These are phyloP conservation scores for Colaptes auratus DNA, from an alignment of 2,113 vertebrate species.

Conservation along the genomic window DNA sequence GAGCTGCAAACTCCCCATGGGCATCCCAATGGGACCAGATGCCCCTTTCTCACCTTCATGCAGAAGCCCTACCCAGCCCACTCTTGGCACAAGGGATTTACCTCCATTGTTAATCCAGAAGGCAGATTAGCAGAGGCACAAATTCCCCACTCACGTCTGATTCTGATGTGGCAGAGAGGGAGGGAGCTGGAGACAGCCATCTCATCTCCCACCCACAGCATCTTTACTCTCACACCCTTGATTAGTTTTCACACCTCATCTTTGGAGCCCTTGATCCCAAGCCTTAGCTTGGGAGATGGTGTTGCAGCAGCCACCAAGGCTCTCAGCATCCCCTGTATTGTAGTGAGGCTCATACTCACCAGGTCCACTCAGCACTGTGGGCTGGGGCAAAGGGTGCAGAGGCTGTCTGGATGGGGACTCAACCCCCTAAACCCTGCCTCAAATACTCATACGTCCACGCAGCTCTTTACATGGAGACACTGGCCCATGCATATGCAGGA, in stretches of 20 bases:
- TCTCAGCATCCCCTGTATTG: neutral
- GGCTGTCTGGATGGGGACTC: rapidly evolving
- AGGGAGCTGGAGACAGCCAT: neutral
- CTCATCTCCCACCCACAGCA: neutral
- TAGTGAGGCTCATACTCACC: neutral
- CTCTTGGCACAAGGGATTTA: neutral
- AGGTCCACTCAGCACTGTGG: rapidly evolving
- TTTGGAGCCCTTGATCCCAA: neutral
- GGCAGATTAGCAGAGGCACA: neutral
- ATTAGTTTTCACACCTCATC: neutral
- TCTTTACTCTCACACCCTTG: neutral
- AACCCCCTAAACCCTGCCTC: neutral
- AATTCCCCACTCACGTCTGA: neutral
- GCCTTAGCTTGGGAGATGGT: rapidly evolving
- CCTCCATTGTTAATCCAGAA: neutral
- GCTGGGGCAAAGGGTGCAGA: rapidly evolving
- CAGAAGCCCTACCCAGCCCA: neutral
- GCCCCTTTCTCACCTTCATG: rapidly evolving
- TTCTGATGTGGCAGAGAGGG: rapidly evolving
- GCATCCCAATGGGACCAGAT: neutral
- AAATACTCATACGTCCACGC: neutral
- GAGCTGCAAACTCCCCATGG: neutral
- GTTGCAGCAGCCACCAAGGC: rapidly evolving
- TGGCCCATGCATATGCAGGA: rapidly evolving
- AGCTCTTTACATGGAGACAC: rapidly evolving